Conservation (phyloP, 2,797 vertebrate genomes). For the Amblyraja radiata region DNA sequence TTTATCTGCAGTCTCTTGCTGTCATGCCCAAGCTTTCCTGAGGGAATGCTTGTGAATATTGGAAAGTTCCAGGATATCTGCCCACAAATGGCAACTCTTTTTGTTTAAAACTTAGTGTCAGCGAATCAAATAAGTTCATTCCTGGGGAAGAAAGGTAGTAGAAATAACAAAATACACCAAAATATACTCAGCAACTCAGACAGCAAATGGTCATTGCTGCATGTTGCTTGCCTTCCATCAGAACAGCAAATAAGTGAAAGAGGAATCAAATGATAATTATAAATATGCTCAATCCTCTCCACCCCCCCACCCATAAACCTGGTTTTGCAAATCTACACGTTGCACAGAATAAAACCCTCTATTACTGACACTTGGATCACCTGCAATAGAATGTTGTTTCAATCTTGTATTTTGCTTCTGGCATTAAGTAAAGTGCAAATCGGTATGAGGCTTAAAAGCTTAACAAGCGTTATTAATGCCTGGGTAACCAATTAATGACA, state of each 20-base stretch:
- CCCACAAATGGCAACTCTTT: not conserved
- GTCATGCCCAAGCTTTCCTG: not conserved
- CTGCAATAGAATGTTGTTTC: not conserved
- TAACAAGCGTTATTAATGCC: not conserved
- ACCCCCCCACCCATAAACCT: not conserved
- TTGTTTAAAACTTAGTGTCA: not conserved
- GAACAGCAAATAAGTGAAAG: not conserved
- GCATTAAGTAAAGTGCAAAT: not conserved
- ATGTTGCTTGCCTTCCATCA: no score
- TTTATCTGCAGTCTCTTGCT: not conserved
- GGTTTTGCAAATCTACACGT: not conserved
- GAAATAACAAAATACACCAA: no score
- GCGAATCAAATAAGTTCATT: not conserved
- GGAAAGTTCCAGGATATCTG: not conserved
- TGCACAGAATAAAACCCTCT: not conserved
- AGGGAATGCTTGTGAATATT: not conserved
- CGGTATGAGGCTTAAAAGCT: not conserved
- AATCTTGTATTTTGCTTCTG: not conserved
- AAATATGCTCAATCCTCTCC: not conserved
- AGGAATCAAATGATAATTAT: not conserved
- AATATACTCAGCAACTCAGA: no score
- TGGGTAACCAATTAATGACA: not conserved
- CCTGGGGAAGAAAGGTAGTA: not conserved
- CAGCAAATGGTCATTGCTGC: no score
- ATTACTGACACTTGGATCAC: not conserved